Base-by-base conservation (phyloP, 2,888 invertebrate genomes). In the Chymomyza amoena region DNA sequence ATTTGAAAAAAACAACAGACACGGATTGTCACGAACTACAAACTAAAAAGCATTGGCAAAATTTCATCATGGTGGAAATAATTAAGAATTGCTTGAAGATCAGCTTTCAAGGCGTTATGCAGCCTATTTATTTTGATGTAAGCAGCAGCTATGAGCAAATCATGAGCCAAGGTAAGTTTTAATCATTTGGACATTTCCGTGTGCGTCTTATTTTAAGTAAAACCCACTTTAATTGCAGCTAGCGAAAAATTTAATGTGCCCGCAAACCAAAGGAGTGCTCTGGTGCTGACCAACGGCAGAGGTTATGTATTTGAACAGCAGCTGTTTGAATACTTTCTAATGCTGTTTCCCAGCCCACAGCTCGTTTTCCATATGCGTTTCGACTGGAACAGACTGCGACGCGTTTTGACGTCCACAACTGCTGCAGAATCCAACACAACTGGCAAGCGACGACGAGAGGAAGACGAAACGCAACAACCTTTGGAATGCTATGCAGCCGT, bases 271-370 rank as follows among this genome's bases (percentile, higher is more conserved):
- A 45, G 39, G 4, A 45, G 39, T 45, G 84, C 81, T 3, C 69
- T 91, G 16, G 81, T 85, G 64, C 74, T 91, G 6, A 84, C 89
- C 64, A 89, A 91, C 64, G 88, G 81, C 20, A 72, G 79, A 7
- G 87, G 89, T 0, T 79, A 89, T 15, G 76, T 82, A 1, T 90
- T 91, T 32, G 87, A 89, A 7, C 81, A 82, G 32, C 80, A 88
- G 6, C 72, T 89, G 0, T 81, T 91, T 63, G 88, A 90, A 65
- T 88, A 90, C 61, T 90, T 89, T 65, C 66, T 91, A 6, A 32
- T 86, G 20, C 71, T 90, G 4, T 91, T 91, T 59, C 91, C 91
- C 20, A 79, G 78, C 66, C 90, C 91, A 1, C 76, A 89, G 72
- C 77, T 89, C 4, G 67, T 84, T 20, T 91, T 91, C 69, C 79